Evolutionary conservation across 2,113 vertebrate genomes (phyloP).

Genomic region (Rallus limicola): DNA sequence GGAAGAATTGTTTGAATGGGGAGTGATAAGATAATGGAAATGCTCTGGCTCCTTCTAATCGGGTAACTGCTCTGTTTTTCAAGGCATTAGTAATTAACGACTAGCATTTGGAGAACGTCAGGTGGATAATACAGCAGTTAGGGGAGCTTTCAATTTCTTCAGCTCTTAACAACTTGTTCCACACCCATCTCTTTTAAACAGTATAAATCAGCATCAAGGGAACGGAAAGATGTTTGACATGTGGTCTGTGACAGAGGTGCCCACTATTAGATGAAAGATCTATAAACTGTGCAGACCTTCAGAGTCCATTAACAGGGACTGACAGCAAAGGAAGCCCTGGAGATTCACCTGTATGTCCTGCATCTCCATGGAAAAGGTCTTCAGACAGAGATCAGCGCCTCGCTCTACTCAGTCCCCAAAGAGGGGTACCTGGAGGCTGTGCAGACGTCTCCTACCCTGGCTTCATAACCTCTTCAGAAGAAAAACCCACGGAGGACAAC

Average conservation of each 20-base stretch:
- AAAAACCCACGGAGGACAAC: background rate
- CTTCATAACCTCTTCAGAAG: background rate
- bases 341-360: background rate
- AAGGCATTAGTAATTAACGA: slow-evolving; percentile 50
- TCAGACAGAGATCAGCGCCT: background rate
- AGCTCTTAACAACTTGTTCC: slow-evolving; percentile 33
- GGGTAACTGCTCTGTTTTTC: slow-evolving; percentile 14
- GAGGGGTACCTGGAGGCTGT: background rate
- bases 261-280: background rate
- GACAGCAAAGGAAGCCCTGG: background rate
- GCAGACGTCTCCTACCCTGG: background rate
- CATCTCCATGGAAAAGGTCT: background rate
- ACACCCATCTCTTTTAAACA: background rate
- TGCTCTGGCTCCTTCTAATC: background rate
- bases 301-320: background rate
- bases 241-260: background rate
- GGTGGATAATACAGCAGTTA: slow-evolving; percentile 37
- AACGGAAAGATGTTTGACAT: background rate
- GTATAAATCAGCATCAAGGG: slow-evolving; percentile 9
- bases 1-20: background rate
- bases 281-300: background rate
- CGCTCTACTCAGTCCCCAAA: background rate
- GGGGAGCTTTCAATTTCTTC: slow-evolving; percentile 44
- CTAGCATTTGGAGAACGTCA: slow-evolving; percentile 28
- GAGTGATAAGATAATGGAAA: slow-evolving; percentile 18